Base-by-base conservation (phyloP, 2,888 invertebrate species). In the Baronia brevicornis region DNA sequence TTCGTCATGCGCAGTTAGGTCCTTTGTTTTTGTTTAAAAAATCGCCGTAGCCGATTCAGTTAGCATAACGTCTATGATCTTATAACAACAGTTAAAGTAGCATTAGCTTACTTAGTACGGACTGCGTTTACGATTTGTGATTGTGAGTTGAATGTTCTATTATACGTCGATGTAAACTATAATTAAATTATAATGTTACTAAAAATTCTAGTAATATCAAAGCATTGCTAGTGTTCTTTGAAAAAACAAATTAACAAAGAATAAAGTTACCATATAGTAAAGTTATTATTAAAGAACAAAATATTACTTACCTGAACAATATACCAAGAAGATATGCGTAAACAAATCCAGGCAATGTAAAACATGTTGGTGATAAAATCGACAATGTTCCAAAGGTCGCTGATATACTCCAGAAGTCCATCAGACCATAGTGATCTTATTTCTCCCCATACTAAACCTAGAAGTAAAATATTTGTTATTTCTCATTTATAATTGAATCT, bases 371-470 rank as follows among this genome's bases (percentile, higher is more conserved):
- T 98, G 53, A 97, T 93, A 65, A 98, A 98, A 74, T 98, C 98
- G 3, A 98, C 93, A 39, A 98, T 95, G 66, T 99, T 98, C 98
- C 98, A 99, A 44, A 98, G 88, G 71, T 99, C 98, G 46, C 92
- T 92, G 23, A 95, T 88, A 65, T 99, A 99, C 47, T 97, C 97
- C 48, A 91, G 78, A 4, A 98, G 74, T 0, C 98, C 98, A 32
- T 93, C 94, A 2, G 91, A 88, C 92, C 97, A 98, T 5, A 99
- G 75, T 2, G 96, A 88, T 62, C 94, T 90, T 43, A 98, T 91
- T 86, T 99, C 98, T 15, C 93, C 92, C 90, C 96, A 96, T 52
- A 98, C 93, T 36, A 98, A 86, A 85, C 98, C 98, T 96, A 63
- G 0, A 64, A 68, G 45, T 18, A 19, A 4, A 27, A 6, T 3